Evolutionary conservation across 2,113 vertebrate genomes (phyloP).

Genomic region (Phrynosoma platyrhinos): DNA sequence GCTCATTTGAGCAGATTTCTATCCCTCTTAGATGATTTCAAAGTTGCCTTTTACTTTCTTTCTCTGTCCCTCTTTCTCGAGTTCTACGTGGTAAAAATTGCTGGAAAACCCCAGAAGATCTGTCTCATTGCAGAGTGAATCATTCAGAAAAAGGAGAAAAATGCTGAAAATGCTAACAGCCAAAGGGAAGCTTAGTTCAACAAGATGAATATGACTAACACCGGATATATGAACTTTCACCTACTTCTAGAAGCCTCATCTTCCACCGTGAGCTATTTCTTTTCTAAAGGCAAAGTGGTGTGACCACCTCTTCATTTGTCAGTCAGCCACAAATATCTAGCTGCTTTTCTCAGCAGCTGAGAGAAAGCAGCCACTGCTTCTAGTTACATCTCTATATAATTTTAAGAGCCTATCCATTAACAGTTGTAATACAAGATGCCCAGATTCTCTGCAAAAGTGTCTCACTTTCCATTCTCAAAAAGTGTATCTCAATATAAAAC

Average conservation of each 20-base stretch:
- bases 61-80: background rate
- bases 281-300: background rate
- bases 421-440: background rate
- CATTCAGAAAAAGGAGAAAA: background rate
- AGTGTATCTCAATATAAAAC: background rate
- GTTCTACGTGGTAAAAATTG: background rate
- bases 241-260: constrained; percentile 28
- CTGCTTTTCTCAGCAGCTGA: background rate
- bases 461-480: background rate
- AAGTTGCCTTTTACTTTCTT: constrained; percentile 1
- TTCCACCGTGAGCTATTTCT: constrained; percentile 24
- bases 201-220: constrained; percentile 53
- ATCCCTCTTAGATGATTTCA: background rate
- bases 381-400: background rate
- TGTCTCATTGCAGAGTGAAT: background rate
- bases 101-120: background rate
- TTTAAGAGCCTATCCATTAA: background rate
- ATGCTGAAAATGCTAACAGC: background rate
- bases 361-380: background rate
- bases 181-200: constrained; percentile 15
- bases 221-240: constrained; percentile 70
- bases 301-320: constrained; percentile 9
- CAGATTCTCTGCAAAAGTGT: background rate
- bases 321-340: background rate
- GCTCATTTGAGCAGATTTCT: background rate